Evolutionary conservation across 2,113 vertebrate genomes (phyloP).

Genomic region (Castor canadensis): DNA sequence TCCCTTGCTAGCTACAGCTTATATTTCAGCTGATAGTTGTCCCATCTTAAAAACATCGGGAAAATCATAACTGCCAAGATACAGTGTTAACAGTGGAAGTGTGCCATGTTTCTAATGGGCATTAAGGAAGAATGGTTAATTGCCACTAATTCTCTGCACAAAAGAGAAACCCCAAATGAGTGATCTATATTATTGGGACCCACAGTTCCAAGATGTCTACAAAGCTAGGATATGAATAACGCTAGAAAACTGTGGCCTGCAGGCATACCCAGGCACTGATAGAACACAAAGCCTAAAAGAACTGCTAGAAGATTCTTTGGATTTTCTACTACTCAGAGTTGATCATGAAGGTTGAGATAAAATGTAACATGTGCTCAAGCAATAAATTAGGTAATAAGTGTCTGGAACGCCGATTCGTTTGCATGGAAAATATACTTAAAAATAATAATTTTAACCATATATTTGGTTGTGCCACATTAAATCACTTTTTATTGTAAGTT

Average conservation of each 20-base stretch:
- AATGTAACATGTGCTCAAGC: not conserved
- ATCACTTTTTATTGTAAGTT: constrained; percentile 38
- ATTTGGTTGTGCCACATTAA: constrained; percentile 40
- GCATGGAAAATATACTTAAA: not conserved
- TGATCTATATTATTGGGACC: not conserved
- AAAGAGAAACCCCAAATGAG: not conserved
- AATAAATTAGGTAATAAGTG: not conserved
- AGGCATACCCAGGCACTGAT: not conserved
- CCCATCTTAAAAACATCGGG: not conserved
- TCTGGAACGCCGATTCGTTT: constrained; percentile 15
- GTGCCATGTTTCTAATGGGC: not conserved
- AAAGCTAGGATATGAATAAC: not conserved
- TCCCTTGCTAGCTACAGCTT: too few species aligned
- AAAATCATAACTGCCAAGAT: not conserved
- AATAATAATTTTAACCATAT: constrained; percentile 54
- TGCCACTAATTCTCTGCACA: not conserved
- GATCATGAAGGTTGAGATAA: not conserved
- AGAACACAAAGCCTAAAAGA: not conserved
- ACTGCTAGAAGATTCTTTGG: not conserved
- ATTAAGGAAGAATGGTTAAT: not conserved
- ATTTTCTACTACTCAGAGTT: not conserved
- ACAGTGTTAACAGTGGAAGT: not conserved
- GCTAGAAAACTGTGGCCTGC: not conserved
- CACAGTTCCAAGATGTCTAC: not conserved
- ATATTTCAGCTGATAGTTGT: not conserved